Evolutionary conservation across 1,140 invertebrate species (phyloP).

Genomic region (Artemia franciscana): DNA sequence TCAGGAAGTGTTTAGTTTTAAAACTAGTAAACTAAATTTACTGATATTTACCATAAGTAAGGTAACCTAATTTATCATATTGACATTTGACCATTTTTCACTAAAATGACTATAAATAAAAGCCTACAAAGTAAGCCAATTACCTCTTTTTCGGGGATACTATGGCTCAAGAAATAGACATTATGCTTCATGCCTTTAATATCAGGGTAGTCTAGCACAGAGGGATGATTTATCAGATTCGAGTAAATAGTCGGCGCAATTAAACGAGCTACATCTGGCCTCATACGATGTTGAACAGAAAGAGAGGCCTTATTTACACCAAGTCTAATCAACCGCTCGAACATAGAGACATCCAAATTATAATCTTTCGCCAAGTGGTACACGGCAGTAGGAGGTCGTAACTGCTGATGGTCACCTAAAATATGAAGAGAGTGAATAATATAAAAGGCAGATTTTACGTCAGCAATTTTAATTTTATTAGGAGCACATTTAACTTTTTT

Average conservation of each 20-base stretch:
- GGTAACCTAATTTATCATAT: too few relatives aligned
- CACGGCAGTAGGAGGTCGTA: conserved; percentile 14
- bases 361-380: conserved; percentile 12
- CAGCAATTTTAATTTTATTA: too few relatives aligned
- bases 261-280: conserved; percentile 14
- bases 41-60: too few relatives aligned
- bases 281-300: conserved; percentile 12
- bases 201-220: not conserved
- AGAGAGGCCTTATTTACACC: conserved; percentile 2
- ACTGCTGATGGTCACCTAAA: conserved; percentile 19
- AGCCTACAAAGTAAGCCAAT: too few relatives aligned
- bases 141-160: too few relatives aligned
- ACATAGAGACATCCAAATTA: conserved; percentile 16
- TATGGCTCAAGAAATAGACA: conserved; percentile 6
- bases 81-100: too few relatives aligned
- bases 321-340: conserved; percentile 17
- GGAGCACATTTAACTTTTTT: too few relatives aligned
- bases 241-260: conserved; percentile 7
- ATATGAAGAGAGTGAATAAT: too few relatives aligned
- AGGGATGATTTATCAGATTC: not conserved
- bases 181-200: not conserved
- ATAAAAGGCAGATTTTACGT: too few relatives aligned
- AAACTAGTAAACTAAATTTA: too few relatives aligned
- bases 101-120: too few relatives aligned
- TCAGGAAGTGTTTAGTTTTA: too few relatives aligned